A percentile compares a stretch with the other conserved stretches of the same genome.
phyloP scores from a whole-genome alignment of 1,140 invertebrate genomes.

The Mamestra configurata region DNA sequence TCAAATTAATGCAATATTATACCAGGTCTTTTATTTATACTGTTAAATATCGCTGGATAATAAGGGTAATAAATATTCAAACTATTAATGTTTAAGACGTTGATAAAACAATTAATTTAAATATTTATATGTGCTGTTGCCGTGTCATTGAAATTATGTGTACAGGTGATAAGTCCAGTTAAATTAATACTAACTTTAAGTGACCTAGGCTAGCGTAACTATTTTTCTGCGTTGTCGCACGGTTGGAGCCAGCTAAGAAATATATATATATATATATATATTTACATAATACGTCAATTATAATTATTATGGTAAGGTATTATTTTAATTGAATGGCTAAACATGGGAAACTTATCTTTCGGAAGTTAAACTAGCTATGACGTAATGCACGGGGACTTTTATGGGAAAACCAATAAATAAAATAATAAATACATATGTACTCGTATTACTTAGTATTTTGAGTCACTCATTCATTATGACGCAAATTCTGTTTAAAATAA shows the following conservation, averaged over 20 bases:
- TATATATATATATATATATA: too few relatives aligned
- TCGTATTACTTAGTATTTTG: not conserved
- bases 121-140: not conserved
- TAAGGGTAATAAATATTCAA: constrained; percentile 33
- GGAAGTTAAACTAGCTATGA: not conserved
- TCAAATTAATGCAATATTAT: constrained; percentile 44
- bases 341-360: not conserved
- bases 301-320: not conserved
- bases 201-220: not conserved
- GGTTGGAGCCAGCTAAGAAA: too few relatives aligned
- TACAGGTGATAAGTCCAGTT: constrained; percentile 1
- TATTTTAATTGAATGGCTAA: not conserved
- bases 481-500: not conserved
- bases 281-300: too few relatives aligned
- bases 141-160: constrained; percentile 28
- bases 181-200: not conserved
- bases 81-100: not conserved
- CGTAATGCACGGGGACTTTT: not conserved
- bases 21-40: constrained; percentile 26
- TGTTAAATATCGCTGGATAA: constrained; percentile 10
- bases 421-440: not conserved
- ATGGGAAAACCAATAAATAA: not conserved
- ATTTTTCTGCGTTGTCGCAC: not conserved
- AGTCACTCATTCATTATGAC: constrained; percentile 31
- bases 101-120: constrained; percentile 5